phyloP scores from a whole-genome alignment of 35 echinoderm and acorn worm genomes.

The Ophiothrix spiculata region DNA sequence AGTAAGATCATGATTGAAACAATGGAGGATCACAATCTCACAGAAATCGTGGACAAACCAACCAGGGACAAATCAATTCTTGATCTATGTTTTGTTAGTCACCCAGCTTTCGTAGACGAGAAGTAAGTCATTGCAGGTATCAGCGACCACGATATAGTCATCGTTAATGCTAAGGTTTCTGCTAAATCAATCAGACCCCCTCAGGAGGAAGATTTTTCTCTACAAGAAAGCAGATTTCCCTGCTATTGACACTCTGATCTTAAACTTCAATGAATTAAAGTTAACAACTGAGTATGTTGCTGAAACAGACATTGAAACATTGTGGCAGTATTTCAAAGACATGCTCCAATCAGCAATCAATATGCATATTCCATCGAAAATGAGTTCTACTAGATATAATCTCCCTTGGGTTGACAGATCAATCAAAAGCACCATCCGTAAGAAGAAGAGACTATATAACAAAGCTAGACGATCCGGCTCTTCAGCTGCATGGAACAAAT shows the following conservation, averaged over 20 bases:
- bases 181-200: conserved; percentile 20
- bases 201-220: conserved; percentile 25
- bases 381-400: conserved; percentile 28
- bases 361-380: conserved; percentile 31
- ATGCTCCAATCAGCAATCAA: conserved; percentile 35
- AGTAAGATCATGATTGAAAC: conserved; percentile 38
- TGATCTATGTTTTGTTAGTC: conserved; percentile 34
- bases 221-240: conserved; percentile 26
- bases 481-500: background rate
- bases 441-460: conserved; percentile 22
- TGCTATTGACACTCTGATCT: conserved; percentile 16
- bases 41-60: background rate
- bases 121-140: conserved; percentile 32
- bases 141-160: conserved; percentile 32
- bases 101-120: conserved; percentile 22
- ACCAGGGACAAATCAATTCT: background rate
- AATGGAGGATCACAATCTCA: background rate
- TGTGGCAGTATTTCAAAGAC: conserved; percentile 10
- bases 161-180: conserved; percentile 18
- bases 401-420: conserved; percentile 27
- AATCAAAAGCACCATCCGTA: conserved; percentile 23
- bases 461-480: background rate
- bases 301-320: conserved; percentile 8
- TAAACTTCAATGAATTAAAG: conserved; percentile 11
- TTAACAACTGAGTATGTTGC: conserved; percentile 28